Evolutionary conservation across 2,113 vertebrate genomes (phyloP).

Genomic region (Suncus etruscus): DNA sequence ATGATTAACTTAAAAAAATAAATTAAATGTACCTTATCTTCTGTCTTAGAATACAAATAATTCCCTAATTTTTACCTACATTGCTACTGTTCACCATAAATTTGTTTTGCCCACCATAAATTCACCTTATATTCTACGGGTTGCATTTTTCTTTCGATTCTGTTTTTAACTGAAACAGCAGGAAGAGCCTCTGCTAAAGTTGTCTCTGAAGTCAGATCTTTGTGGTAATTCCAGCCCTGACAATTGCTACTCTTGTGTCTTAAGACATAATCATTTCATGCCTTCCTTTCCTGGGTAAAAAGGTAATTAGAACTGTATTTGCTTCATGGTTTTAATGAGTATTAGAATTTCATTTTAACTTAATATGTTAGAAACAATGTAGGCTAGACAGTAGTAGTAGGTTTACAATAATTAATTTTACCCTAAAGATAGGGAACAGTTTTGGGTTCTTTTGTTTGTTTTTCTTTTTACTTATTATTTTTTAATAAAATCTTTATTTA

Average conservation of each 20-base stretch:
- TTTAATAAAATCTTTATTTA: too few relatives aligned
- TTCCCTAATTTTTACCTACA: not conserved
- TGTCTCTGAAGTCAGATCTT: constrained; percentile 8
- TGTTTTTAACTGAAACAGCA: not conserved
- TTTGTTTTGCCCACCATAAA: constrained; percentile 3
- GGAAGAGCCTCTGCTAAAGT: not conserved
- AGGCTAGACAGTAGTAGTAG: too few relatives aligned
- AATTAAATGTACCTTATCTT: constrained; percentile 19
- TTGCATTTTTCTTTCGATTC: not conserved
- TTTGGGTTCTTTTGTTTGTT: too few relatives aligned
- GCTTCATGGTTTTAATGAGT: not conserved
- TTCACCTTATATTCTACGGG: not conserved
- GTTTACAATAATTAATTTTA: too few relatives aligned
- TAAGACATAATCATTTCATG: not conserved
- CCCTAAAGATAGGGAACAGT: too few relatives aligned
- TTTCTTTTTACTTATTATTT: not conserved
- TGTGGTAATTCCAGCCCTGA: not conserved
- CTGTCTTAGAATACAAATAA: constrained; percentile 34
- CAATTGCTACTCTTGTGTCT: not conserved
- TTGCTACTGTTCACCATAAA: not conserved
- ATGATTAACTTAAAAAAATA: constrained; percentile 50
- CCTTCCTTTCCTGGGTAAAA: not conserved
- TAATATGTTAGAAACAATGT: not conserved
- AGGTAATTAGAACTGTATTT: not conserved
- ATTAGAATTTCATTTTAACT: constrained; percentile 10